phyloP scores from a whole-genome alignment of 2,113 vertebrate genomes.

The Lichenostomus cassidix region DNA sequence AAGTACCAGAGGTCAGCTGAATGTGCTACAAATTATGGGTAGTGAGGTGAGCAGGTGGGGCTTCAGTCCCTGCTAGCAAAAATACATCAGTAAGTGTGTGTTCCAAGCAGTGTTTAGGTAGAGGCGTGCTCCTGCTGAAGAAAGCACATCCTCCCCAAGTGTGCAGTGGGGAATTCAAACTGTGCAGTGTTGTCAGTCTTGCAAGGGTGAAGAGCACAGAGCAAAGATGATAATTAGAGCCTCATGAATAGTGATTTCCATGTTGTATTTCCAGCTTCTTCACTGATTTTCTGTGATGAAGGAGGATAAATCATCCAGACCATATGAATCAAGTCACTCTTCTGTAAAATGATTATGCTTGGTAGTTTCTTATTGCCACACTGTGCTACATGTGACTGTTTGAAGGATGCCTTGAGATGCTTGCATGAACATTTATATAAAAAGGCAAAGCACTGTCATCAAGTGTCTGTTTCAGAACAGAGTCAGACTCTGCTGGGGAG shows the following conservation, averaged over 20 bases:
- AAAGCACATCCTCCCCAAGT: neutral
- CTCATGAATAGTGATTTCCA: neutral
- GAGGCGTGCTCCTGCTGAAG: neutral
- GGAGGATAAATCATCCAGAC: neutral
- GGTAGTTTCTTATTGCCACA: neutral
- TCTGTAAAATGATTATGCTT: neutral
- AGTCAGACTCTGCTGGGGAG: neutral
- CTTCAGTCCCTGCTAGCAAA: neutral
- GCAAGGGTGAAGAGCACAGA: neutral
- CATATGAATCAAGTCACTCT: neutral
- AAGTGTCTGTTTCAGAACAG: neutral
- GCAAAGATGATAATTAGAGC: neutral
- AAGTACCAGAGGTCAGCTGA: neutral
- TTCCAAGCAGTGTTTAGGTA: neutral
- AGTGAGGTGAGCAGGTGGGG: rapidly evolving
- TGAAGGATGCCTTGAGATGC: neutral
- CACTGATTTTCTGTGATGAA: neutral
- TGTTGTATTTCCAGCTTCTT: neutral
- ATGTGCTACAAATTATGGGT: neutral
- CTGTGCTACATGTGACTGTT: neutral
- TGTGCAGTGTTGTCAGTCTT: neutral
- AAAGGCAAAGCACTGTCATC: neutral
- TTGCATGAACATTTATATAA: neutral
- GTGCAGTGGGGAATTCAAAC: neutral
- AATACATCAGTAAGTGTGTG: neutral